Evolutionary conservation across 2,797 vertebrate genomes (phyloP), one percentile per base, ranked within the genome.

Genomic region (Brachyalestes nurse): DNA sequence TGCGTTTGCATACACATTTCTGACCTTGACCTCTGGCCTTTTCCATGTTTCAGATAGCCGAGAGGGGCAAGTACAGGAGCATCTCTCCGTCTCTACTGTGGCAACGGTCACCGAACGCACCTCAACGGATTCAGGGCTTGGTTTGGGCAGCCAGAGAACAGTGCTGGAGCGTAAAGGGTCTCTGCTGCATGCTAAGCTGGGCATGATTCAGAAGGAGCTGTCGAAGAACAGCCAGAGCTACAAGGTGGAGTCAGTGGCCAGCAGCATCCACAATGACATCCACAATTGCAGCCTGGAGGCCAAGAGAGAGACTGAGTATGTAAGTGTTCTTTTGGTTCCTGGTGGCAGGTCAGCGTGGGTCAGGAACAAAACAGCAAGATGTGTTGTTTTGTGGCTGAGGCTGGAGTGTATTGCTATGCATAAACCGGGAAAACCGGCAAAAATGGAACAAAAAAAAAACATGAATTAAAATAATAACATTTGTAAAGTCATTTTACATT

Each of bases 261-360:
- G 94, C 13, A 90, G 88, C 85, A 85, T 92, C 89, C 95, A 94
- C 75, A 94, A 91, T 0, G 96, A 98, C 87, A 94, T 95, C 42
- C 92, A 96, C 87, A 98, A 98, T 92, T 97, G 97, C 90, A 97
- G 96, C 91, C 95, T 96, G 49, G 96, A 97, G 88, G 95, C 91
- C 85, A 97, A 97, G 88, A 94, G 93, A 89, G 96, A 97, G 89
- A 93, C 92, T 1, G 97, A 98, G 93, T 97, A 98, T 67, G 97
- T 98, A 94, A 98, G 97, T 95, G 55, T 17, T 42, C 12, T 34
- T 73, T 66, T 9, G 21, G 17, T 16, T 66, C 13, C 58, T 49
- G 5, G 7, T 72, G 53, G 25, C n/a, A n/a, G 25, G 77, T 55
- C 67, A 67, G 8, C 65, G 28, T 73, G 67, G 25, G 38, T 23